Percentiles rank a stretch among this genome's conserved stretches.
phyloP scores from a whole-genome alignment of 2,888 invertebrate species.

The Lepidochitona cinerea region DNA sequence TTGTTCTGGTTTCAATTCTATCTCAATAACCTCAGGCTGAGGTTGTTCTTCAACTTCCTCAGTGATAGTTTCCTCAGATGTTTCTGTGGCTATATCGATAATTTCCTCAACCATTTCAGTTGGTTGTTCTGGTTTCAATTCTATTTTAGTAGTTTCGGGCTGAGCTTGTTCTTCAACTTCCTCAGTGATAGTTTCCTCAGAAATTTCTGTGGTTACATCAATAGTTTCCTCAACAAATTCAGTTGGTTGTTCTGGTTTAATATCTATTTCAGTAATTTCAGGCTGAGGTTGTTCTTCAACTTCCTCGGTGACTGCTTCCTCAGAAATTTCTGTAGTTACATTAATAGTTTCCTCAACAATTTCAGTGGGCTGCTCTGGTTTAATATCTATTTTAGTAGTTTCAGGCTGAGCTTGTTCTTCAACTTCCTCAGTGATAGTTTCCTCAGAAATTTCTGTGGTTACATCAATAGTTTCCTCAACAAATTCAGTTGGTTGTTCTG shows the following conservation, averaged over 20 bases:
- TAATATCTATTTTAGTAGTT: not conserved
- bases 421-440: not conserved
- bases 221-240: not conserved
- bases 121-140: not conserved
- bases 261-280: not conserved
- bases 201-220: not conserved
- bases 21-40: no score
- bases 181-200: constrained; percentile 3
- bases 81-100: constrained; percentile 17
- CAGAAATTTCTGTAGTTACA: not conserved
- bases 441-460: no score
- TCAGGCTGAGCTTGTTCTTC: not conserved
- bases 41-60: not conserved
- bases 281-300: not conserved
- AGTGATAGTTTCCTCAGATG: not conserved
- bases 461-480: no score
- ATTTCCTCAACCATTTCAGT: constrained; percentile 21
- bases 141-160: not conserved
- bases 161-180: not conserved
- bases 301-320: not conserved
- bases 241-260: not conserved
- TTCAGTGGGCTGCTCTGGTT: not conserved
- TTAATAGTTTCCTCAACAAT: not conserved
- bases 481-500: no score
- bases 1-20: no score